Percentiles rank a stretch among this genome's conserved stretches.
Evolutionary conservation across 1,140 invertebrate species (phyloP).

Genomic region (Protaetia brevitarsis): DNA sequence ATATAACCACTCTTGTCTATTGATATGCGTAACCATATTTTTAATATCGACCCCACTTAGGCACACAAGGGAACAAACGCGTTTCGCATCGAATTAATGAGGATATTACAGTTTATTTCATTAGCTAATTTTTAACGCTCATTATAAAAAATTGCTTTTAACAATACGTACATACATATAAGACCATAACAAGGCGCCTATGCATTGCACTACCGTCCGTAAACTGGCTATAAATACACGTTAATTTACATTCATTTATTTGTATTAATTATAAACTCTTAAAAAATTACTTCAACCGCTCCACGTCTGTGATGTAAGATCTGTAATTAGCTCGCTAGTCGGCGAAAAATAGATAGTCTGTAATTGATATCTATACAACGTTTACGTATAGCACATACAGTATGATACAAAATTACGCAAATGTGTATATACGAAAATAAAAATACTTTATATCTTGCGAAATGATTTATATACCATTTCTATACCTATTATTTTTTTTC

Average conservation of each 20-base stretch:
- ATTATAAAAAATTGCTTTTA: background rate
- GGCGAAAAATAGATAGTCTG: no score
- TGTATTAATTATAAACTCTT: no score
- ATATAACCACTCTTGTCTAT: constrained; percentile 4
- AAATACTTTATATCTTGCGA: background rate
- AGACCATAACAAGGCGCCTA: background rate
- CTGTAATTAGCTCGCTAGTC: no score
- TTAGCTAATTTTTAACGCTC: constrained; percentile 19
- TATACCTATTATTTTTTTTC: background rate
- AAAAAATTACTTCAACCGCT: no score
- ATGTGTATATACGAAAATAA: no score
- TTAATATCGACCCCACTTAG: background rate
- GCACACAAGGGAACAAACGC: background rate
- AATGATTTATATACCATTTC: background rate
- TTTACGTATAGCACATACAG: no score
- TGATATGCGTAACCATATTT: constrained; percentile 3
- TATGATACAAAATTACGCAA: no score
- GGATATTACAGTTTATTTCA: constrained; percentile 30
- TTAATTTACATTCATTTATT: no score
- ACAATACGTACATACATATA: background rate
- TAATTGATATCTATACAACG: no score
- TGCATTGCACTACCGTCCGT: background rate
- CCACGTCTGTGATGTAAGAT: background rate
- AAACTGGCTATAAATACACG: background rate
- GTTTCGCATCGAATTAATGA: constrained; percentile 25